These are phyloP conservation scores for Pomatostomus ruficeps DNA, from an alignment of 2,113 vertebrate genomes.

Conservation along the genomic window DNA sequence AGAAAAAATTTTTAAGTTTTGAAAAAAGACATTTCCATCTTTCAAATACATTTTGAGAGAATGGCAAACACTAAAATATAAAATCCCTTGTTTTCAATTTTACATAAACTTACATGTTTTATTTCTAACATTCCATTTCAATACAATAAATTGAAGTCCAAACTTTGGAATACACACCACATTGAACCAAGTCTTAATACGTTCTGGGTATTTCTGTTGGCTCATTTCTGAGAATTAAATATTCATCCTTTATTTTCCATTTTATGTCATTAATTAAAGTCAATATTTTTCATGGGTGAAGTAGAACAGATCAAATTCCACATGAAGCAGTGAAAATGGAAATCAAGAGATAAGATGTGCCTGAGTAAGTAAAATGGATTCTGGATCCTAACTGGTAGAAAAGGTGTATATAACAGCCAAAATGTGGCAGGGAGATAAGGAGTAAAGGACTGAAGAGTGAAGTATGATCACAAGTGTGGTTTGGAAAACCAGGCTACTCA, in stretches of 20 bases:
- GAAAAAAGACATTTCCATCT: background rate
- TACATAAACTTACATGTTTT: background rate
- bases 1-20: background rate
- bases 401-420: background rate
- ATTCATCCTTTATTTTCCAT: background rate
- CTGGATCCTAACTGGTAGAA: background rate
- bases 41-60: background rate
- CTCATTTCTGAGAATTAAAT: background rate
- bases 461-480: background rate
- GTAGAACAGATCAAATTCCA: background rate
- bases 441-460: background rate
- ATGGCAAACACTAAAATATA: background rate
- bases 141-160: background rate
- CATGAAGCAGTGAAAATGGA: background rate
- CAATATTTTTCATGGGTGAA: background rate
- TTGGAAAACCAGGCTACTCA: background rate
- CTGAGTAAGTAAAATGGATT: background rate
- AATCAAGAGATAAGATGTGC: background rate
- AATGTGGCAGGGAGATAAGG: background rate
- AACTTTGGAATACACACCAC: background rate
- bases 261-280: background rate
- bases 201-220: background rate
- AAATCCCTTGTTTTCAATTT: background rate
- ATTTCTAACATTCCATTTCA: background rate
- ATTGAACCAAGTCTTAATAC: background rate